Evolutionary conservation across 2,113 vertebrate genomes (phyloP).

Genomic region (Rhombomys opimus): DNA sequence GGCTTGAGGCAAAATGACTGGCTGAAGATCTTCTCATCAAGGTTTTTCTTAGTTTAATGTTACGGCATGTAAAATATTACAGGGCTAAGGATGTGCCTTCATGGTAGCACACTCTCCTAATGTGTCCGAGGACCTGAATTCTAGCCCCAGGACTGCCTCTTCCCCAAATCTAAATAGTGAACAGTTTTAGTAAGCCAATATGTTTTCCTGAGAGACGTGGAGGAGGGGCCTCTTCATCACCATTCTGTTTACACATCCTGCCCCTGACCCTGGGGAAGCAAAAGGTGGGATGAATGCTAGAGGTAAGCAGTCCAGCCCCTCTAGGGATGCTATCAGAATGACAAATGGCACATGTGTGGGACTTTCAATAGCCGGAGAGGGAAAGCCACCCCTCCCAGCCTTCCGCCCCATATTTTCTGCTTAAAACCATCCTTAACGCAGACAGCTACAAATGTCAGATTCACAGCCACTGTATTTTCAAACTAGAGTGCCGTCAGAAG

Average conservation of each 20-base stretch:
- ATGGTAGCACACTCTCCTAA: neutral
- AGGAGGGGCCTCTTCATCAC: neutral
- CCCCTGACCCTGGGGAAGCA: neutral
- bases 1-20: neutral
- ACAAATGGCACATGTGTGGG: neutral
- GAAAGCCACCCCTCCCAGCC: neutral
- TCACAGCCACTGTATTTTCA: conserved; percentile 32
- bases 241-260: neutral
- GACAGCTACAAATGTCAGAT: conserved; percentile 48
- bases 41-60: neutral
- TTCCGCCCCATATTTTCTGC: neutral
- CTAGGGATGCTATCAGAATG: neutral
- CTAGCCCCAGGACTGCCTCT: neutral
- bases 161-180: neutral
- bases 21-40: neutral
- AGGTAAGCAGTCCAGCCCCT: neutral
- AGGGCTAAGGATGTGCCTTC: neutral
- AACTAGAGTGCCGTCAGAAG: neutral
- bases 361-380: neutral
- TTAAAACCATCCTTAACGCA: conserved; percentile 24
- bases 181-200: neutral
- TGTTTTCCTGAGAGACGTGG: neutral
- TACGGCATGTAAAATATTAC: neutral
- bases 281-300: neutral
- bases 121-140: neutral